These are phyloP conservation scores for Chrysolina oricalcia DNA, from an alignment of 2,888 invertebrate genomes.

Conservation along the genomic window DNA sequence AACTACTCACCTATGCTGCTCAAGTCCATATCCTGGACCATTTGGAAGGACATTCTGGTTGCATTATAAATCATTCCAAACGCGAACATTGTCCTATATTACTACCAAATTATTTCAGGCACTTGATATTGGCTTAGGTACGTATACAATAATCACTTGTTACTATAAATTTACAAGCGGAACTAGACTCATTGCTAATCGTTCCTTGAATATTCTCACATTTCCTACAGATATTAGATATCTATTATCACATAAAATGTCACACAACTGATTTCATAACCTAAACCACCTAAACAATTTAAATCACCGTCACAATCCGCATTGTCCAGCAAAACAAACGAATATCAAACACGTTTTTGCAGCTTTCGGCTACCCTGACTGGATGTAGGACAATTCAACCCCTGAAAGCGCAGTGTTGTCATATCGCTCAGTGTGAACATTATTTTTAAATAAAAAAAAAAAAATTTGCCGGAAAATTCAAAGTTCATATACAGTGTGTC, in stretches of 20 bases:
- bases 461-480: too few relatives aligned
- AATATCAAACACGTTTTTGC: conserved; percentile 37
- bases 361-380: conserved; percentile 36
- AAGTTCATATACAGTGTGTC: too few relatives aligned
- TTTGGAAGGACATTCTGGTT: conserved; percentile 63
- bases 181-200: background rate
- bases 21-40: conserved; percentile 66
- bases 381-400: conserved; percentile 37
- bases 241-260: conserved; percentile 5
- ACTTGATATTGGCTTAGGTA: conserved; percentile 50
- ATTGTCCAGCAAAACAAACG: conserved; percentile 5
- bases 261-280: background rate
- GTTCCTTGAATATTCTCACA: background rate
- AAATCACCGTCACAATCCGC: conserved; percentile 1
- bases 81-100: conserved; percentile 62
- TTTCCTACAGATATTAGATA: background rate
- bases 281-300: background rate
- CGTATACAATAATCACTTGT: conserved; percentile 6
- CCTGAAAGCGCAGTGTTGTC: conserved; percentile 35
- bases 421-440: conserved; percentile 10
- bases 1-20: conserved; percentile 60
- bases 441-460: too few relatives aligned
- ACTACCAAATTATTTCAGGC: conserved; percentile 29
- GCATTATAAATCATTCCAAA: conserved; percentile 65
- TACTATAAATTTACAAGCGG: background rate